Evolutionary conservation across 2,888 invertebrate genomes (phyloP), one percentile per base, ranked within the genome.

Genomic region (Heliconius hortense): DNA sequence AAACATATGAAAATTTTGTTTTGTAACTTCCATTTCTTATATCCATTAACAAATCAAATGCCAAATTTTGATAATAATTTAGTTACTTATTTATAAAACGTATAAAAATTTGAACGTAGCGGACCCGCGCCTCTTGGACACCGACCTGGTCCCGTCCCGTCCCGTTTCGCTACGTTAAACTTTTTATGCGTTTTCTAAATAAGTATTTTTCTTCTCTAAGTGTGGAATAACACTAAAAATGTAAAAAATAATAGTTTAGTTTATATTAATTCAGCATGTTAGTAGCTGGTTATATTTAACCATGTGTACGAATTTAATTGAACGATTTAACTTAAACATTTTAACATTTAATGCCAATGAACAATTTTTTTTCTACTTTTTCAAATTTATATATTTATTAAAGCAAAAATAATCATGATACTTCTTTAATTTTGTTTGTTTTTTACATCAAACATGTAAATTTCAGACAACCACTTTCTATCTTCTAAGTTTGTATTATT

Each of bases 261-360:
- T 64, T 64, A 24, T 66, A 39, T 5, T 13, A 39, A n/a, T 39
- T 66, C 24, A 24, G 39, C 39, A 39, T 39, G 13, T 66, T 24
- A 24, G 5, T 39, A 24, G 24, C 35, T 39, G 66, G 24, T 66
- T 39, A 43, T 21, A n/a, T 39, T 24, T 43, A 43, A 66, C 43
- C 43, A 8, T 24, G n/a, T 64, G 64, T 39, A 39, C 39, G 43
- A 66, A 66, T 66, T 66, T 26, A 66, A 66, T 15, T 24, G 13
- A 39, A 64, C 39, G 1, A 56, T 56, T 56, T n/a, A 56, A 21
- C n/a, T 56, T 7, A 13, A 35, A 15, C 7, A 11, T 24, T 64
- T 39, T 13, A n/a, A 64, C 64, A n/a, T 18, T 11, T 35, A 35
- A 35, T 35, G 35, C 35, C 26, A 60, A 24, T n/a, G 35, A 35